Evolutionary conservation across 2,113 vertebrate species (phyloP), one percentile per base, ranked within the genome.

Genomic region (Pseudorectes ferrugineus): DNA sequence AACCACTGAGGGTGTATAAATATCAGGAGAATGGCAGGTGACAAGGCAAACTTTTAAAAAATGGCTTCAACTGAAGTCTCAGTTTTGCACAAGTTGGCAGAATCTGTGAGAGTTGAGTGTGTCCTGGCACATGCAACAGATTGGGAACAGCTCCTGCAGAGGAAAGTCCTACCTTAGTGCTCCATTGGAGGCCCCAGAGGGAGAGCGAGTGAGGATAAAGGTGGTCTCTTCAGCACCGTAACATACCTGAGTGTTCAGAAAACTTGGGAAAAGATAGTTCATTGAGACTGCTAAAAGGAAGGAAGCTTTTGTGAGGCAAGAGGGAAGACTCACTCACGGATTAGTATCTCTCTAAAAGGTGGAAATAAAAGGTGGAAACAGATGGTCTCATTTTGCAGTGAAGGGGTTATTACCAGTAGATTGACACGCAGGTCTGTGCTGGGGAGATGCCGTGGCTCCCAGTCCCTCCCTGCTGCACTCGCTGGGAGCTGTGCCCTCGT

Each of bases 61-160:
- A 51, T 36, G 9, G 23, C 61, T 73, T 74, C 35, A 40, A 12
- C 38, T 16, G 2, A 55, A 25, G 52, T 54, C 57, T 71, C 16
- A 17, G 70, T 45, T 85, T 43, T 92, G 66, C 66, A 67, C 29
- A 24, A 24, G 29, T 40, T 92, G 74, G n/a, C 36, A 82, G 66
- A 45, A 29, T n/a, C 43, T 88, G 52, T 45, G 57, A 38, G 73
- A 57, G 21, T 0, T 42, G 36, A 61, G 52, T 14, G 4, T 43
- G 70, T 57, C 52, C 28, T 72, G 48, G 51, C 20, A 31, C 3
- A 0, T 31, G 1, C 0, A 2, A 2, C 8, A 42, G 71, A 7
- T 2, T 43, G 71, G 58, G 54, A 79, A n/a, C 33, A 52, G 75
- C 36, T 91, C 57, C 42, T 84, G 75, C 54, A 45, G 54, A 42